Conservation (phyloP, 2,113 vertebrate genomes). For the Phalacrocorax aristotelis region DNA sequence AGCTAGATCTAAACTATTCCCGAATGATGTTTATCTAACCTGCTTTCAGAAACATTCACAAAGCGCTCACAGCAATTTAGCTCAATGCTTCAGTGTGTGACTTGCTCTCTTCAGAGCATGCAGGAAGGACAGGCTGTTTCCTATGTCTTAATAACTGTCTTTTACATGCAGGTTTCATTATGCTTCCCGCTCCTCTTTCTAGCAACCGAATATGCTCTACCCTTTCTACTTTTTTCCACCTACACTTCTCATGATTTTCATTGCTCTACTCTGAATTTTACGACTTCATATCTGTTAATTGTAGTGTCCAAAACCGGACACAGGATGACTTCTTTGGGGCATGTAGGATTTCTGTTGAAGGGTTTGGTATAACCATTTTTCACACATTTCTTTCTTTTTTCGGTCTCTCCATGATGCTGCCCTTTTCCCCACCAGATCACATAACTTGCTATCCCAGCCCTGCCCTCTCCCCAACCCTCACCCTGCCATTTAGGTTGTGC, state of each 20-base stretch:
- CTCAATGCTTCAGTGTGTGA: background rate
- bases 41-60: background rate
- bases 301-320: background rate
- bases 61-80: background rate
- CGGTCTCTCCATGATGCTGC: background rate
- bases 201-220: background rate
- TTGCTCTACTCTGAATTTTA: background rate
- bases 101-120: background rate
- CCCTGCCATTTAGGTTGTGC: rapidly evolving
- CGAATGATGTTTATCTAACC: background rate
- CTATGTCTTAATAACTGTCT: background rate
- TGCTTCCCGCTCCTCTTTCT: background rate
- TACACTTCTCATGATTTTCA: background rate
- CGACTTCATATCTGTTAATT: background rate
- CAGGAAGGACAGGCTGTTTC: background rate
- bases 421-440: background rate
- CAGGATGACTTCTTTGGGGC: background rate
- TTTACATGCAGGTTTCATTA: background rate
- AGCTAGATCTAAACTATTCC: background rate
- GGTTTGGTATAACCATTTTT: background rate
- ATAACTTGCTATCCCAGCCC: background rate
- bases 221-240: background rate
- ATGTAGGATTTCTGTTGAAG: background rate
- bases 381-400: background rate
- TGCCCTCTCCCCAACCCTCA: background rate